These are phyloP conservation scores for Caenorhabditis zanzibari DNA, from an alignment of 2,888 invertebrate species.

Conservation along the genomic window DNA sequence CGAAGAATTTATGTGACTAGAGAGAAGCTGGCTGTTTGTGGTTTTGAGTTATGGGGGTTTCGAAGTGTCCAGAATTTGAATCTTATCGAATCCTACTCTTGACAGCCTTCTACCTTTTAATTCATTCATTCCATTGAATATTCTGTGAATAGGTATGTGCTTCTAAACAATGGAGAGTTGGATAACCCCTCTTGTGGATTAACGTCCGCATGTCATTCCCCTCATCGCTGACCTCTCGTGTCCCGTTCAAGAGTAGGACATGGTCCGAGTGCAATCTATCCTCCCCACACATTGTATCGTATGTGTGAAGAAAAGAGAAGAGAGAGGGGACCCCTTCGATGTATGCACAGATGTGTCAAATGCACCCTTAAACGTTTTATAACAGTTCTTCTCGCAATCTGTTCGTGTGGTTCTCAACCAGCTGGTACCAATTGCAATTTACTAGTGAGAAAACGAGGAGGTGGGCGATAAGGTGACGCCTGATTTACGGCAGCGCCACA, in stretches of 20 bases:
- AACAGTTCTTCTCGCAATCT: constrained; percentile 47
- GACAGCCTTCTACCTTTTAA: not conserved
- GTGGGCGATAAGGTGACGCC: constrained; percentile 58
- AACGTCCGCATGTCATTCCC: constrained; percentile 41
- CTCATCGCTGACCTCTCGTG: constrained; percentile 41
- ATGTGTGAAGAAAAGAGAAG: constrained; percentile 29
- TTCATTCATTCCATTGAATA: constrained; percentile 34
- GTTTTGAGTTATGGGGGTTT: constrained; percentile 15
- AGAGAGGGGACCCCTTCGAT: constrained; percentile 3
- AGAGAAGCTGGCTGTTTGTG: constrained; percentile 3
- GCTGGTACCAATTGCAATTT: constrained; percentile 49
- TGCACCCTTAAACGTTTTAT: constrained; percentile 22
- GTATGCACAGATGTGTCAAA: constrained; percentile 61
- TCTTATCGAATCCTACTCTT: too few species aligned
- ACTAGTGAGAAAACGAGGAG: constrained; percentile 12
- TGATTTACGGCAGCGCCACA: constrained; percentile 54
- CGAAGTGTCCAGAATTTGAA: constrained; percentile 4
- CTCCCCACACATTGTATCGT: constrained; percentile 23
- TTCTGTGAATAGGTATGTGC: constrained; percentile 46
- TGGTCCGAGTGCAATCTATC: constrained; percentile 25
- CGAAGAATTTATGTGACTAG: constrained; percentile 34
- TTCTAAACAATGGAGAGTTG: constrained; percentile 31
- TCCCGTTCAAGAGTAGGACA: constrained; percentile 34
- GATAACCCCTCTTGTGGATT: constrained; percentile 43
- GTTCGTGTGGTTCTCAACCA: constrained; percentile 32